Percentiles rank a stretch among this genome's conserved stretches.
Evolutionary conservation across 2,113 vertebrate species (phyloP).

Genomic region (Cyphomyrus discorhynchus): DNA sequence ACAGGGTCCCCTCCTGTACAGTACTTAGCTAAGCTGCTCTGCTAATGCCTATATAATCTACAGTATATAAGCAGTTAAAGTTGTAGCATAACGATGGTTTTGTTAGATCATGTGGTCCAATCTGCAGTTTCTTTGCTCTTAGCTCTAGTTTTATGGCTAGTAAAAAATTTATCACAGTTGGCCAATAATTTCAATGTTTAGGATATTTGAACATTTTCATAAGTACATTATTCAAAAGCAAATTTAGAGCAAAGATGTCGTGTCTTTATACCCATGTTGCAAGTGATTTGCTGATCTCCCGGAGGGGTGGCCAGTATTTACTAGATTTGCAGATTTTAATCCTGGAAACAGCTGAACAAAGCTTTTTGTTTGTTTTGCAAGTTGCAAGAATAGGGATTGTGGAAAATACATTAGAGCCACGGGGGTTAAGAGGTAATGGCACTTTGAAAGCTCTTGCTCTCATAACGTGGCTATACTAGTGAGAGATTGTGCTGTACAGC

Average conservation of each 20-base stretch:
- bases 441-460: conserved; percentile 67
- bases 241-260: conserved; percentile 39
- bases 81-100: neutral
- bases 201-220: neutral
- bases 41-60: neutral
- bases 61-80: neutral
- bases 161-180: neutral
- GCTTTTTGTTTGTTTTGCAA: conserved; percentile 66
- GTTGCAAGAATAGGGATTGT: conserved; percentile 51
- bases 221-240: conserved; percentile 25
- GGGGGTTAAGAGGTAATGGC: conserved; percentile 71
- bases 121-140: neutral
- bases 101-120: neutral
- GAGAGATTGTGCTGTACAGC: conserved; percentile 65
- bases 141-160: neutral
- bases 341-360: conserved; percentile 64
- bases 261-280: conserved; percentile 35
- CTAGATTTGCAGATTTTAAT: conserved; percentile 48
- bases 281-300: conserved; percentile 45
- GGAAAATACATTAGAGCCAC: conserved; percentile 68
- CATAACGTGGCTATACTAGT: conserved; percentile 68
- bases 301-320: conserved; percentile 55
- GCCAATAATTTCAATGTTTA: neutral
- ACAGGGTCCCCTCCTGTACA: neutral
- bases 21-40: neutral